Base-by-base conservation (phyloP, 64 coral and sea anemone genomes). In the Dendronephthya gigantea region DNA sequence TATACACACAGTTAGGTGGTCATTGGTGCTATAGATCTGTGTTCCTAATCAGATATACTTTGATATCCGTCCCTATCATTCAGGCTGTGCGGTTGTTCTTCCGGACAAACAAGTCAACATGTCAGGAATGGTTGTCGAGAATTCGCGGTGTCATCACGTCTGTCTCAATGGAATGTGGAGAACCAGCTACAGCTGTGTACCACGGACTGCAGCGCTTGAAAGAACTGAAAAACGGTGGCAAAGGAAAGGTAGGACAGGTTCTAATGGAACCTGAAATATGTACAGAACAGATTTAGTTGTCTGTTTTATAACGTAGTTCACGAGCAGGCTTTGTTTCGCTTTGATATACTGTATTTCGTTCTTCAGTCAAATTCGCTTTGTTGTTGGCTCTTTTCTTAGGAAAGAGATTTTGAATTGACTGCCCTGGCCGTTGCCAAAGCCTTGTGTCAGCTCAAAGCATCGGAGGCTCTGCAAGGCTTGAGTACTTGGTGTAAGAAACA, bases 51-150 rank as follows among this genome's bases (percentile, higher is more conserved):
- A 6, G 41, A 45, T 45, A 11, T 45, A 45, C 41, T 45, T 58
- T 58, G 48, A 17, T 50, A 50, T 50, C 17, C 23, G 23, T 52
- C 13, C 23, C 22, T 81, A 17, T 45, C 35, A 90, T 93, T 31
- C 70, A 98, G 95, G 89, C 95, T 40, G 95, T 98, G 12, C 87
- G 89, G 17, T 82, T 90, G 55, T 98, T 98, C 85, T 98, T 98
- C 66, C 89, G 95, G 30, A 98, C 95, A 31, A 98, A 98, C 55
- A 89, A 92, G 34, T 69, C 85, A 28, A 98, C 95, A 37, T 98
- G 95, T 55, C 92, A 87, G 39, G 95, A 98, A 76, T 98, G 95
- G 95, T 66, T 98, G 40, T 89, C 92, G 22, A 87, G 95, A 83
- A 93, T 98, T 23, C 89, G 92, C 32, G 85, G 90, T 32, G 87